A percentile compares a stretch with the other conserved stretches of the same genome.
Evolutionary conservation across 2,888 invertebrate genomes (phyloP).

Genomic region (Cylindroiulus punctatus): DNA sequence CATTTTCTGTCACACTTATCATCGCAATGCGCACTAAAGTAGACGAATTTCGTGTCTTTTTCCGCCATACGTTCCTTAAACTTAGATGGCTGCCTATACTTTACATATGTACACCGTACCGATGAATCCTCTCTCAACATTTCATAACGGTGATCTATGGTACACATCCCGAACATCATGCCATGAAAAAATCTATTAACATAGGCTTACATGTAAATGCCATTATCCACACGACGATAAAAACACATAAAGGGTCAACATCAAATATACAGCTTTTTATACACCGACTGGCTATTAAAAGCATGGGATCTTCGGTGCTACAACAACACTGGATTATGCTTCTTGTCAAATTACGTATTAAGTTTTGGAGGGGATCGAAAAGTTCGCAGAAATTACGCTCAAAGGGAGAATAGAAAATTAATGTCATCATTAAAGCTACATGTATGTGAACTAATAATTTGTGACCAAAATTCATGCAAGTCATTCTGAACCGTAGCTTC

Average conservation of each 20-base stretch:
- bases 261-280: background rate
- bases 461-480: no score
- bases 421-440: no score
- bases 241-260: slow-evolving; percentile 38
- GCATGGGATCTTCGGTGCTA: background rate
- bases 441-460: no score
- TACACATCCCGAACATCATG: slow-evolving; percentile 31
- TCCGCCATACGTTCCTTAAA: background rate
- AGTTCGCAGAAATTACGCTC: no score
- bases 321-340: background rate
- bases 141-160: slow-evolving; percentile 38
- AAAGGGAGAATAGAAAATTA: no score
- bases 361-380: background rate
- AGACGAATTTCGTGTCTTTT: slow-evolving; percentile 29
- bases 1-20: slow-evolving; percentile 42
- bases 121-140: slow-evolving; percentile 38
- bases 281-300: background rate
- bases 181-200: slow-evolving; percentile 23
- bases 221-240: slow-evolving; percentile 2
- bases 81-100: background rate
- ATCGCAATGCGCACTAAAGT: slow-evolving; percentile 17
- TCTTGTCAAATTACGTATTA: background rate
- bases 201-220: slow-evolving; percentile 34
- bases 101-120: slow-evolving; percentile 37
- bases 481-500: no score